phyloP scores from a whole-genome alignment of 2,888 invertebrate genomes.

The Eudemis profundana region DNA sequence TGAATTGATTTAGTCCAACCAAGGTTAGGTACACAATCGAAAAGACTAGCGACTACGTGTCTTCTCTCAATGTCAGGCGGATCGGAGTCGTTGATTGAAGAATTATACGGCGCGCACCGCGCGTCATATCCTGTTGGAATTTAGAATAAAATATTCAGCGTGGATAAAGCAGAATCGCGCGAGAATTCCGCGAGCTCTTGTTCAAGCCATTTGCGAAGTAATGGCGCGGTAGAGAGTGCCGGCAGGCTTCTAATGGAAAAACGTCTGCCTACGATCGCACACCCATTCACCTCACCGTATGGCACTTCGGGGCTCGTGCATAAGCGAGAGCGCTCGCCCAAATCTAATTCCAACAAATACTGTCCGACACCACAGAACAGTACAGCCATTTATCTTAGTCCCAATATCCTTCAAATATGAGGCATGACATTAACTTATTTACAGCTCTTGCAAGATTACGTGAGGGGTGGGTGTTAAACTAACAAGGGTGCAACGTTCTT shows the following conservation, averaged over 20 bases:
- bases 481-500: conserved; percentile 78
- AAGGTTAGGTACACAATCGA: conserved; percentile 61
- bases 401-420: conserved; percentile 37
- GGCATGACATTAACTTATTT: conserved; percentile 59
- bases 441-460: conserved; percentile 66
- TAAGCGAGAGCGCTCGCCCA: conserved; percentile 36
- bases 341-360: conserved; percentile 25
- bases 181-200: conserved; percentile 59
- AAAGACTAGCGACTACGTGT: conserved; percentile 48
- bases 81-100: conserved; percentile 61
- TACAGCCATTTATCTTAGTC: conserved; percentile 22
- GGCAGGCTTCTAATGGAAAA: conserved; percentile 68
- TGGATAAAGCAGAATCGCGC: conserved; percentile 59
- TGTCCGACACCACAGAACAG: conserved; percentile 7
- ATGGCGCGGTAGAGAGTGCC: conserved; percentile 64
- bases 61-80: conserved; percentile 60
- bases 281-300: conserved; percentile 57
- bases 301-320: conserved; percentile 49
- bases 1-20: conserved; percentile 63
- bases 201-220: conserved; percentile 69
- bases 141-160: conserved; percentile 57
- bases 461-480: conserved; percentile 73
- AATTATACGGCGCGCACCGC: conserved; percentile 63
- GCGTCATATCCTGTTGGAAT: conserved; percentile 58
- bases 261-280: conserved; percentile 61